Evolutionary conservation across 2,888 invertebrate species (phyloP), one percentile per base, ranked within the genome.

Genomic region (Zhuqinia jingwanae): DNA sequence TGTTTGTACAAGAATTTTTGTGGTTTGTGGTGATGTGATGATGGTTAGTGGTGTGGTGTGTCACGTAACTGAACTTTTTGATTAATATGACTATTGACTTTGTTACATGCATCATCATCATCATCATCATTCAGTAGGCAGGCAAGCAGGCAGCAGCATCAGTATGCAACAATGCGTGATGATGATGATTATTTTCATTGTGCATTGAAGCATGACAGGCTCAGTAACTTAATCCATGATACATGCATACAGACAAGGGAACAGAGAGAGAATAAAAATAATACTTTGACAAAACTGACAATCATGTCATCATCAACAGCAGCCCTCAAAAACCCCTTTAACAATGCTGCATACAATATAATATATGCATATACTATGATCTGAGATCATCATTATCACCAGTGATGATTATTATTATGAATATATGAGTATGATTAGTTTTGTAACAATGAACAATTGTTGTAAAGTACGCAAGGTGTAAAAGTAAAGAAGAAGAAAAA

Each of bases 141-240:
- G n/a, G n/a, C n/a, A n/a, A n/a, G n/a, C n/a, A n/a, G n/a, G n/a
- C n/a, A 53, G 17, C 53, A n/a, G n/a, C 13, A 20, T 1, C 11
- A 25, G 63, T n/a, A 63, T 63, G n/a, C 63, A 65, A 17, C 36
- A 36, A 36, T 36, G 36, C 8, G 36, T 36, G 36, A n/a, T n/a
- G n/a, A n/a, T n/a, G n/a, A n/a, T 36, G 36, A 36, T 36, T 36
- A 36, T 36, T 36, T 36, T 36, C 8, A 36, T 36, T 36, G 65
- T 8, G 20, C 56, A 76, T 50, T 76, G 56, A 76, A 13, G 75
- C 75, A 27, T 53, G 75, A 76, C 75, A 76, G 68, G 56, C 30
- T 76, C 53, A 53, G 82, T 82, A 82, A 82, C 82, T 53, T 65
- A 82, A 82, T 82, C 82, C 82, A 50, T 63, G 58, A 75, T 42